A percentile compares a stretch with the other conserved stretches of the same genome.
Conservation (phyloP, 1,140 invertebrate genomes). For the Condylostylus longicornis region DNA sequence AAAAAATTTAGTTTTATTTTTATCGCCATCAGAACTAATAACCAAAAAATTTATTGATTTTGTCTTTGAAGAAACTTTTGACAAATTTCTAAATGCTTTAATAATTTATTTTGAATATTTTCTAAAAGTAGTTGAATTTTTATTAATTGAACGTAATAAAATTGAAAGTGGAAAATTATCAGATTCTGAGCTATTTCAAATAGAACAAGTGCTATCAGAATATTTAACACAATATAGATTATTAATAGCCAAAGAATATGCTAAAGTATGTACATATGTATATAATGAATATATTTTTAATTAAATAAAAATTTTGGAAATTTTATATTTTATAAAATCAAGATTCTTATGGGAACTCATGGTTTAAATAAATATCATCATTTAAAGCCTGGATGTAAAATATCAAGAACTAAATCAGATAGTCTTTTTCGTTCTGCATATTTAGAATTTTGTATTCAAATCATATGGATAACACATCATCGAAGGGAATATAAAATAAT, state of each 20-base stretch:
- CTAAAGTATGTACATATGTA: background rate
- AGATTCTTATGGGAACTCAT: slow-evolving; percentile 18
- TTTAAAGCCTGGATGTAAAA: slow-evolving; percentile 17
- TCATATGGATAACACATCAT: slow-evolving; percentile 25
- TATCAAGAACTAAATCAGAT: slow-evolving; percentile 18
- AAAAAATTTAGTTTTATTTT: slow-evolving; percentile 21
- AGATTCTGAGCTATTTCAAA: slow-evolving; percentile 20
- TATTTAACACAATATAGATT: slow-evolving; percentile 23
- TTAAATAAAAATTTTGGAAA: background rate
- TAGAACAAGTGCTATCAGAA: slow-evolving; percentile 19
- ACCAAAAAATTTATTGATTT: slow-evolving; percentile 18
- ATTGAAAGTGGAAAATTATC: slow-evolving; percentile 13
- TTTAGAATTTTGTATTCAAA: slow-evolving; percentile 18
- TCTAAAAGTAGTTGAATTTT: slow-evolving; percentile 21
- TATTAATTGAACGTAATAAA: slow-evolving; percentile 23
- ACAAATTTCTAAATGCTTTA: slow-evolving; percentile 19
- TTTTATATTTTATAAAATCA: slow-evolving; percentile 6
- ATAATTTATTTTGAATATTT: slow-evolving; percentile 29
- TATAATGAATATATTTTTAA: no score
- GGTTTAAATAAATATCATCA: slow-evolving; percentile 20
- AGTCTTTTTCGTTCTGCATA: slow-evolving; percentile 21
- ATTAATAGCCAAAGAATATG: slow-evolving; percentile 22
- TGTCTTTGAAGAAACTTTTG: slow-evolving; percentile 16
- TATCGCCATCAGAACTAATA: slow-evolving; percentile 19
- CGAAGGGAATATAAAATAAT: slow-evolving; percentile 19